phyloP scores from a whole-genome alignment of 2,797 vertebrate genomes.

The Pygocentrus nattereri region DNA sequence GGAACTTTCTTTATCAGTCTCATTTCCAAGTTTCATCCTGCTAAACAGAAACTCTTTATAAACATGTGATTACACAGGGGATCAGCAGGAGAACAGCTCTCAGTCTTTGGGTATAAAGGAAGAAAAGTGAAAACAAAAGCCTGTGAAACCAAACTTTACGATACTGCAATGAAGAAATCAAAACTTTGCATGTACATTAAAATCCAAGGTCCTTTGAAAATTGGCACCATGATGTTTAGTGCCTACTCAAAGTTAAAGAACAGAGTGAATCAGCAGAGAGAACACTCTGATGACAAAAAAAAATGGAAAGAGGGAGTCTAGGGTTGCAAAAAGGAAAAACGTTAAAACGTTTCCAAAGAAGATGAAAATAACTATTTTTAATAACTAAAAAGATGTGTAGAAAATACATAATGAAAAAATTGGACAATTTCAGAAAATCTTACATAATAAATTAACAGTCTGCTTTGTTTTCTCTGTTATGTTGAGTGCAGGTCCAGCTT shows the following conservation, averaged over 20 bases:
- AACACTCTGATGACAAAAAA: neutral
- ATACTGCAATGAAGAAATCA: neutral
- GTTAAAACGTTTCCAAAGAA: no score
- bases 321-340: no score
- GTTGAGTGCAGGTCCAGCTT: neutral
- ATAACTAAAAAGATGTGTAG: no score
- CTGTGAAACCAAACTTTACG: no score
- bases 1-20: constrained; percentile 5
- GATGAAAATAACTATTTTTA: neutral
- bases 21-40: constrained; percentile 1
- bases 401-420: neutral
- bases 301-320: no score
- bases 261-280: neutral
- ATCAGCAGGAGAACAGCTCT: neutral
- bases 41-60: constrained; percentile 4
- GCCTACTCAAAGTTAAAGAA: neutral
- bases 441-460: no score
- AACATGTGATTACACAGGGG: neutral
- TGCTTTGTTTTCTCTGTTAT: no score
- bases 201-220: no score
- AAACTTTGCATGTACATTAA: no score
- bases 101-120: neutral
- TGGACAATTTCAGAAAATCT: neutral
- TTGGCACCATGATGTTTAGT: no score
- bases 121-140: neutral